Percentiles rank a stretch among this genome's conserved stretches.
Conservation (phyloP, 2,888 invertebrate species). For the Tipula unca region DNA sequence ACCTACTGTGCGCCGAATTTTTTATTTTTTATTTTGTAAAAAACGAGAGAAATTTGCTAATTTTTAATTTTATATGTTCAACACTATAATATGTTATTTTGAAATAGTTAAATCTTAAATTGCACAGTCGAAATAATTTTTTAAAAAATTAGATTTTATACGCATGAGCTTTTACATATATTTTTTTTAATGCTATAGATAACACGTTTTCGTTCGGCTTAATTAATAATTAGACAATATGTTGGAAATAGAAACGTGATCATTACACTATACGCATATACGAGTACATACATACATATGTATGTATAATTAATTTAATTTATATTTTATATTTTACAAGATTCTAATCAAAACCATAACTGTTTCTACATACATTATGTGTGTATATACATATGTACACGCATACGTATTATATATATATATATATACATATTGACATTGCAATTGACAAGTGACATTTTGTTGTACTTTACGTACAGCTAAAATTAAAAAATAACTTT, state of each 20-base stretch:
- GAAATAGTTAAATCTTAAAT: neutral
- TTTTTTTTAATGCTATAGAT: neutral
- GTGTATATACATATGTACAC: neutral
- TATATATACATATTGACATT: conserved; percentile 9
- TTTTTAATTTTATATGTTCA: neutral
- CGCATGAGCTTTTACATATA: neutral
- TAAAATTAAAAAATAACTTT: neutral
- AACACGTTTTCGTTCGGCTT: neutral
- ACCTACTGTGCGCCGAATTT: neutral
- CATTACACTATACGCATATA: neutral
- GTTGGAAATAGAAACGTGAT: neutral
- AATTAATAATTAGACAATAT: neutral
- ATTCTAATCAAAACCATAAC: neutral
- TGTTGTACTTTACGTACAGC: neutral
- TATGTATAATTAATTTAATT: neutral
- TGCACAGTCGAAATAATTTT: neutral
- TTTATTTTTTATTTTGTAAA: neutral
- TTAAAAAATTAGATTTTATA: neutral
- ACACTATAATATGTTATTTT: neutral
- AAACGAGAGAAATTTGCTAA: neutral
- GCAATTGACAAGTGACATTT: neutral
- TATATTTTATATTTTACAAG: neutral
- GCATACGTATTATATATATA: neutral
- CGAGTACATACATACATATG: too few relatives aligned
- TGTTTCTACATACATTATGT: neutral